Base-by-base conservation (phyloP, 2,113 vertebrate species). In the Cavia porcellus region DNA sequence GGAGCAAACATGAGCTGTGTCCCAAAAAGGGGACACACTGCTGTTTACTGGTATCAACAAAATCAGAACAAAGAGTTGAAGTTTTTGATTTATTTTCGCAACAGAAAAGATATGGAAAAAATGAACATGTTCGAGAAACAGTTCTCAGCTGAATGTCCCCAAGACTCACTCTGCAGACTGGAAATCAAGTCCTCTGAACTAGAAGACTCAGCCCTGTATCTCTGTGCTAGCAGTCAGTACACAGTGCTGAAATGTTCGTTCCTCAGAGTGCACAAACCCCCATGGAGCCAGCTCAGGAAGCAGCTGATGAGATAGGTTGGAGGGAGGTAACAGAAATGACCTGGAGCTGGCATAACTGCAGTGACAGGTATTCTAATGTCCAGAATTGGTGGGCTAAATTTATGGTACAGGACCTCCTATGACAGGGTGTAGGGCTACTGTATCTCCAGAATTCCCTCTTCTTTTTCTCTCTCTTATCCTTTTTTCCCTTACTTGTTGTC, bases 21-120 rank as follows among this genome's bases (percentile, higher is more conserved):
- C 3, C 84, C 96, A 15, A 7, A 59, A 17, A 17, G 35, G 11
- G 35, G 83, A 55, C 75, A 97, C 4, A 0, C 8, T 83, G 9
- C 2, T 66, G 42, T 98, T 89, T 96, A 84, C 22, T 94, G 72
- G 84, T 97, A 98, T 64, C 94, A 70, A 24, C 52, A 86, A 47
- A 94, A 32, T 7, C 92, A 82, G 38, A 25, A 75, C 5, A 77
- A 84, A 83, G 80, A 90, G 32, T 8, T 96, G 7, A 89, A 45
- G 28, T 83, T 97, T 72, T 59, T 97, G 5, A 75, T 87, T 61
- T 93, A 9, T 52, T 96, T 98, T 35, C 59, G 35, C n/a, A 19
- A 32, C 1, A 0, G n/a, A 35, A 0, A 28, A 11, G 0, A 28
- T 62, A 0, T 80, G 47, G 55, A 94, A 1, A 25, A 70, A 81